These are phyloP conservation scores for Helicoverpa assulta DNA, from an alignment of 2,888 invertebrate genomes.

Conservation along the genomic window DNA sequence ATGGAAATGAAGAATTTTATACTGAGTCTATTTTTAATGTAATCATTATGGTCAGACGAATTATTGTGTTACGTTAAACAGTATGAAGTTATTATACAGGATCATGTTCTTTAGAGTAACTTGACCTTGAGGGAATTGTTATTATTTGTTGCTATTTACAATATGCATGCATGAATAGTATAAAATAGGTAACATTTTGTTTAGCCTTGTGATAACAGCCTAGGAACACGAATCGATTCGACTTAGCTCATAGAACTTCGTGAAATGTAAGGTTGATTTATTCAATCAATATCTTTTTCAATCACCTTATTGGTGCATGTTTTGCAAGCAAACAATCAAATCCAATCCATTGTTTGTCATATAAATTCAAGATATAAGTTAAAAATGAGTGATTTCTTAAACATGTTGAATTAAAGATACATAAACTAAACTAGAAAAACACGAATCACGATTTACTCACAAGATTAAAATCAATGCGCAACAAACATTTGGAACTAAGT, in stretches of 20 bases:
- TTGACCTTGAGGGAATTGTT: constrained; percentile 4
- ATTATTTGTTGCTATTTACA: constrained; percentile 4
- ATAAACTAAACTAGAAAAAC: no score
- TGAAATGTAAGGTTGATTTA: constrained; percentile 23
- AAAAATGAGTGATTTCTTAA: no score
- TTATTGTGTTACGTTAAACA: neutral
- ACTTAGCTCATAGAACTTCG: constrained; percentile 1
- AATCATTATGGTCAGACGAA: neutral
- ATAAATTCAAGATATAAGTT: no score
- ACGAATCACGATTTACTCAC: no score
- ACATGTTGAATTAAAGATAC: no score
- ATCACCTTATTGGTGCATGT: no score
- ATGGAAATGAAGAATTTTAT: neutral
- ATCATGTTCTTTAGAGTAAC: neutral
- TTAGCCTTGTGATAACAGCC: constrained; percentile 24
- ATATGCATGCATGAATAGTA: constrained; percentile 14
- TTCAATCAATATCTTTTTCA: constrained; percentile 2
- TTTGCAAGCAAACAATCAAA: no score
- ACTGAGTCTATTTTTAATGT: constrained; percentile 1
- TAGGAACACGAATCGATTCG: constrained; percentile 32
- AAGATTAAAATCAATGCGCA: no score
- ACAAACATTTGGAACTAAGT: constrained; percentile 6
- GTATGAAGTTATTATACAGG: neutral
- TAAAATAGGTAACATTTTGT: constrained; percentile 16
- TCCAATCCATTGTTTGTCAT: no score